Evolutionary conservation across 2,888 invertebrate species (phyloP).

Genomic region (Phaedon cochleariae): DNA sequence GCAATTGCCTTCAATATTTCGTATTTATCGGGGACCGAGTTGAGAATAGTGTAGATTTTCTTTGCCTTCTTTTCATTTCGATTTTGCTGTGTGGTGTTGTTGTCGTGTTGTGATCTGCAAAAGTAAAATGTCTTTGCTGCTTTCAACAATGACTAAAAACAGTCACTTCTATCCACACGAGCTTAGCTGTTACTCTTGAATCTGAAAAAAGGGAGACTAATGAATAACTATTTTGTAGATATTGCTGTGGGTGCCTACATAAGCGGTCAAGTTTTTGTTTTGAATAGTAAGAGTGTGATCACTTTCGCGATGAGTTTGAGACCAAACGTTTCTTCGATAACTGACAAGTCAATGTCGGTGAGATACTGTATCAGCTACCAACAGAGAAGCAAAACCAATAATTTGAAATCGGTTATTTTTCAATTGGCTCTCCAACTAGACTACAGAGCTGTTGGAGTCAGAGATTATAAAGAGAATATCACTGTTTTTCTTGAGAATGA

Average conservation of each 20-base stretch:
- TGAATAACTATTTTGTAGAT: conserved; percentile 61
- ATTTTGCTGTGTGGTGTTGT: too few relatives aligned
- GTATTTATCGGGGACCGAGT: too few relatives aligned
- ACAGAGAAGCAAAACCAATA: conserved; percentile 30
- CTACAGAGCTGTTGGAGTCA: conserved; percentile 30
- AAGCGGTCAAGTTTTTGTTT: conserved; percentile 66
- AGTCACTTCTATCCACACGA: too few relatives aligned
- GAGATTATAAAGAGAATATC: conserved; percentile 9
- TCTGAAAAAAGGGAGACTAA: too few relatives aligned
- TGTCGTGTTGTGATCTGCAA: too few relatives aligned
- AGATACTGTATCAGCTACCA: conserved; percentile 36
- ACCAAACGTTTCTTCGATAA: conserved; percentile 28
- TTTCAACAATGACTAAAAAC: too few relatives aligned
- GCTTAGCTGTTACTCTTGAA: too few relatives aligned
- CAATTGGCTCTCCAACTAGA: conserved; percentile 26
- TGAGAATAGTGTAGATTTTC: too few relatives aligned
- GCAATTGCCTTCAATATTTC: too few relatives aligned
- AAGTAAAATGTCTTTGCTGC: too few relatives aligned
- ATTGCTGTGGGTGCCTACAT: conserved; percentile 69
- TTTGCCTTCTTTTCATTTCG: too few relatives aligned
- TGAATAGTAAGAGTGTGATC: conserved; percentile 60
- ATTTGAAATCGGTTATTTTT: conserved; percentile 23
- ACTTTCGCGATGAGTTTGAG: conserved; percentile 37
- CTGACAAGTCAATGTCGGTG: conserved; percentile 10
- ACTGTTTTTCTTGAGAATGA: conserved; percentile 1